Base-by-base conservation (phyloP, 1,140 invertebrate species). In the Chironomus tepperi region DNA sequence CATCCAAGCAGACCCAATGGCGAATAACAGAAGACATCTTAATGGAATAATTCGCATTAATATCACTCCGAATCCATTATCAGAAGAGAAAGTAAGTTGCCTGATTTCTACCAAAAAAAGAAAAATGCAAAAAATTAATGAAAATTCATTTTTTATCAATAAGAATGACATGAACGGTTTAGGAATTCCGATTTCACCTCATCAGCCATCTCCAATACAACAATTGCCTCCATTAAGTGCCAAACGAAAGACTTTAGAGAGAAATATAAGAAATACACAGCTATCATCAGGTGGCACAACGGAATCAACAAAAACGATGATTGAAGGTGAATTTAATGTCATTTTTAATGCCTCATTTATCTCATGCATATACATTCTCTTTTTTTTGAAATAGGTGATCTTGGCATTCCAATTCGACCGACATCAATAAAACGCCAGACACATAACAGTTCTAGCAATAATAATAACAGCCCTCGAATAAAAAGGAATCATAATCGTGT, bases 41-140 rank as follows among this genome's bases (percentile, higher is more conserved):
- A 89, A 89, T 76, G 88, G 88, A 67, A 83, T 87, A 73, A 82
- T 86, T 42, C 84, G 88, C 77, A 89, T 90, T 77, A 91, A 89
- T 75, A 90, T 90, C 76, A 90, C 89, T 0, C 87, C 87, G 15
- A 90, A 90, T 84, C 89, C 89, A 19, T 79, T 90, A 57, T 88
- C 89, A 12, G 88, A 89, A 76, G 85, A 82, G 18, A 70, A 70
- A 21, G 65, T 70, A 21, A 70, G 18, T 70, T 34, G 24, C 5
- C 24, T 57, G 9, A 3, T 57, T 57, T n/a, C 47, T 57, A n/a
- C 8, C 7, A 57, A 57, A 57, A 57, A 57, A 57, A 2, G n/a
- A 1, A 57, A 57, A 57, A 57, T 57, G 7, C 8, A 2, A 57
- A n/a, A 57, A 57, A 57, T 57, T 57, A 57, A 57, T 3, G n/a